Evolutionary conservation across 2,113 vertebrate species (phyloP).

Genomic region (Anoplopoma fimbria): DNA sequence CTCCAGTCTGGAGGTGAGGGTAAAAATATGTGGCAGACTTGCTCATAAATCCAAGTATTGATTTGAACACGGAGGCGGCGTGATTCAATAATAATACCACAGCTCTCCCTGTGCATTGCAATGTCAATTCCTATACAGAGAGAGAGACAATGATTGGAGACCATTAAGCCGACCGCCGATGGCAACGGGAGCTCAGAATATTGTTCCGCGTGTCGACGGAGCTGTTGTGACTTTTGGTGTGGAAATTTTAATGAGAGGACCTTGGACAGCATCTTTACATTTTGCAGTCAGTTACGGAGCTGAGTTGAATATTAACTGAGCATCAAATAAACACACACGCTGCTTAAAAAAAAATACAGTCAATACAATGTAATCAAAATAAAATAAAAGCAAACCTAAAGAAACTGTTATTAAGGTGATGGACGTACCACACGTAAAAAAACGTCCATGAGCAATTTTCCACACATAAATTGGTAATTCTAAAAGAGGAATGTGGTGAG

Average conservation of each 20-base stretch:
- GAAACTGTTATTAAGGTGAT: neutral
- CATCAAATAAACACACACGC: neutral
- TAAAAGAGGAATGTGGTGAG: neutral
- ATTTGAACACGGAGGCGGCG: slow-evolving; percentile 61
- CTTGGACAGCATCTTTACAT: neutral
- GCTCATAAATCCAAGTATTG: slow-evolving; percentile 78
- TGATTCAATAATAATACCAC: slow-evolving; percentile 67
- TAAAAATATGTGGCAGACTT: slow-evolving; percentile 65
- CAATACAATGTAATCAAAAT: neutral
- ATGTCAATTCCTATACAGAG: slow-evolving; percentile 32
- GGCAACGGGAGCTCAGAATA: slow-evolving; percentile 5
- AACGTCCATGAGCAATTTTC: neutral
- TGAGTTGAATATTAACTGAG: neutral
- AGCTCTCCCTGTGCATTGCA: slow-evolving; percentile 31
- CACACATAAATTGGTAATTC: neutral
- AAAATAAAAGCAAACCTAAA: neutral
- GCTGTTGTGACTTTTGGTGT: neutral
- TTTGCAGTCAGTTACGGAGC: neutral
- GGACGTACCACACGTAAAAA: neutral
- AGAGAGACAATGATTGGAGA: slow-evolving; percentile 46
- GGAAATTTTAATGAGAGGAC: slow-evolving; percentile 27
- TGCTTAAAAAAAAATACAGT: neutral
- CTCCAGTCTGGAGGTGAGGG: slow-evolving; percentile 67
- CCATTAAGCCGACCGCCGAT: slow-evolving; percentile 39
- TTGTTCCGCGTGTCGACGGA: slow-evolving; percentile 13